Percentiles rank a stretch among this genome's conserved stretches.
phyloP scores from a whole-genome alignment of 1,140 invertebrate species.

The Drosophila parvula region DNA sequence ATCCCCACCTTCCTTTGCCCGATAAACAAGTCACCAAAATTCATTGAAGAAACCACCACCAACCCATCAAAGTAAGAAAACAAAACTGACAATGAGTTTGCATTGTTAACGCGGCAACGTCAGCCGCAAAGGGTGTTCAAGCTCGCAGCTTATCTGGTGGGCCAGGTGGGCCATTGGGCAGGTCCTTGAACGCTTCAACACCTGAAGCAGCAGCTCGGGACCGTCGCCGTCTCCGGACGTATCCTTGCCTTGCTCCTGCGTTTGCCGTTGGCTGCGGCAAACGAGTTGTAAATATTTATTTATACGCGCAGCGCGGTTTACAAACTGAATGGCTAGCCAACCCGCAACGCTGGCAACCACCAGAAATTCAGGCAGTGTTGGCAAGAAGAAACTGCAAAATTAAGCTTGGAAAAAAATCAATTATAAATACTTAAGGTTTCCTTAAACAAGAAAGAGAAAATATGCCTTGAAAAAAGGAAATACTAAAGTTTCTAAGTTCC shows the following conservation, averaged over 20 bases:
- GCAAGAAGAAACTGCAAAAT: background rate
- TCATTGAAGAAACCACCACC: constrained; percentile 36
- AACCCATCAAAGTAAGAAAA: constrained; percentile 41
- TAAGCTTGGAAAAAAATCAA: constrained; percentile 1
- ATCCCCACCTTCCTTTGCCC: background rate
- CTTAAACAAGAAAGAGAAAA: no score
- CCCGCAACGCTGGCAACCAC: constrained; percentile 17
- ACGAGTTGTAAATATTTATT: constrained; percentile 83
- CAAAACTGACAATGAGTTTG: constrained; percentile 78
- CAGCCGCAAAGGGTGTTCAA: constrained; percentile 63
- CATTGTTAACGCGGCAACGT: constrained; percentile 66
- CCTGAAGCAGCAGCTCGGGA: constrained; percentile 43
- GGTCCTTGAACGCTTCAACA: constrained; percentile 75
- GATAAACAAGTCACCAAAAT: constrained; percentile 43
- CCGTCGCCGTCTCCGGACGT: constrained; percentile 20
- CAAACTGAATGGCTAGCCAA: constrained; percentile 70
- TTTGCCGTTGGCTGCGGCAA: constrained; percentile 78
- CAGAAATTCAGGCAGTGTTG: constrained; percentile 25
- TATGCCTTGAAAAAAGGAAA: background rate
- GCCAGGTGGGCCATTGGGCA: constrained; percentile 38
- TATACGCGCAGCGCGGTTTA: constrained; percentile 75
- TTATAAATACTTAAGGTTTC: background rate
- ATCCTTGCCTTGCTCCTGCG: constrained; percentile 35
- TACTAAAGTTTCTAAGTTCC: background rate
- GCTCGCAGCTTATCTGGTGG: constrained; percentile 59